These are phyloP conservation scores for Lepidurus couesii DNA, from an alignment of 1,140 invertebrate genomes.

Conservation along the genomic window DNA sequence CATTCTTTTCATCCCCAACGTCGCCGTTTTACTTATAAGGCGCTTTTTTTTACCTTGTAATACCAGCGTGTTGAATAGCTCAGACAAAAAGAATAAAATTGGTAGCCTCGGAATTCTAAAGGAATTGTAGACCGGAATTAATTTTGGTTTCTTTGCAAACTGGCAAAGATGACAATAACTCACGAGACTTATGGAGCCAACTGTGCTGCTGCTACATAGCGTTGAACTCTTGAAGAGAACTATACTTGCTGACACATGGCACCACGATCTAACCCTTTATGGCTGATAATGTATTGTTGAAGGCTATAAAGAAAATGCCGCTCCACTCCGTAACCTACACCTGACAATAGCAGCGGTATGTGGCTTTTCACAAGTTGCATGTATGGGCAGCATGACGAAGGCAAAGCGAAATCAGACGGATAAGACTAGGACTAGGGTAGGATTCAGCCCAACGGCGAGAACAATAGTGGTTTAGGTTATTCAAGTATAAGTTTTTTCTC, in stretches of 20 bases:
- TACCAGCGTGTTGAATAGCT: background rate
- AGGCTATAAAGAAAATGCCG: background rate
- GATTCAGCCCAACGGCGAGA: background rate
- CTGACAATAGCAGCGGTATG: conserved; percentile 7
- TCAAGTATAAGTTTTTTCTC: no score
- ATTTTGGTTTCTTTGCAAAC: background rate
- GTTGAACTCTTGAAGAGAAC: conserved; percentile 3
- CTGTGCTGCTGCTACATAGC: background rate
- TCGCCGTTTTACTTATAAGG: background rate
- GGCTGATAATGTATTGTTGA: background rate
- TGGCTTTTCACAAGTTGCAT: background rate
- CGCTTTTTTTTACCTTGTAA: background rate
- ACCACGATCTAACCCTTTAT: conserved; percentile 6
- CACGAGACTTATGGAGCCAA: background rate
- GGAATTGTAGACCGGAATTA: background rate
- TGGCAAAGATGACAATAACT: background rate
- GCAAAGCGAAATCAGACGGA: background rate
- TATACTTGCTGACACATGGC: conserved; percentile 9
- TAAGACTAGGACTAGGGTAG: background rate
- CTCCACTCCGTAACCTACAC: conserved; percentile 1
- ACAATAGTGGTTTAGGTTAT: background rate
- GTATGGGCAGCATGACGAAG: conserved; percentile 8
- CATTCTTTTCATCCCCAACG: background rate
- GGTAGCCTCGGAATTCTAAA: background rate
- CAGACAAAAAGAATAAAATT: background rate